These are phyloP conservation scores for Noctua pronuba DNA, from an alignment of 2,888 invertebrate species.

Conservation along the genomic window DNA sequence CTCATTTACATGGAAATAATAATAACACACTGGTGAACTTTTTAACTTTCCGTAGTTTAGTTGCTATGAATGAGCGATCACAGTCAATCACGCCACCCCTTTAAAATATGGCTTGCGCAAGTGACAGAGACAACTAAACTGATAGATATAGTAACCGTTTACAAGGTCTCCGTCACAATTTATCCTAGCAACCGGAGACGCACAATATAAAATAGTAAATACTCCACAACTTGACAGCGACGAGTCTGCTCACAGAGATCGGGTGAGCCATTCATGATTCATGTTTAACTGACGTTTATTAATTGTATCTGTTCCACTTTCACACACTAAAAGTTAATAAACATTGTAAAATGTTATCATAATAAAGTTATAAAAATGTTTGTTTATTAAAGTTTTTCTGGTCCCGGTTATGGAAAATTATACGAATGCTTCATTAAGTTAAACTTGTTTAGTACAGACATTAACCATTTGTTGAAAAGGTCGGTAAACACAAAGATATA, in stretches of 20 bases:
- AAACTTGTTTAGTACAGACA: not conserved
- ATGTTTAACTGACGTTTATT: constrained; percentile 2
- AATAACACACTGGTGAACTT: not conserved
- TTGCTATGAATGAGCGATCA: not conserved
- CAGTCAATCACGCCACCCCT: not conserved
- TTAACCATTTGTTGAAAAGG: constrained; percentile 10
- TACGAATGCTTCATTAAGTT: not conserved
- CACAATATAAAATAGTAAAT: not conserved
- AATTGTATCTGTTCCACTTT: constrained; percentile 29
- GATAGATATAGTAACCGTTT: not conserved
- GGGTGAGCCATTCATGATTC: not conserved
- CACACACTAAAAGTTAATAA: constrained; percentile 8
- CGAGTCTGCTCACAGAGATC: not conserved
- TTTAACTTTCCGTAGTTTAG: not conserved
- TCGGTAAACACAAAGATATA: not conserved
- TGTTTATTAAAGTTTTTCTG: constrained; percentile 13
- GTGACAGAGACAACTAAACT: not conserved
- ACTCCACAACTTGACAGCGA: not conserved
- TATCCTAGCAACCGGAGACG: not conserved
- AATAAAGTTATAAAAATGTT: constrained; percentile 8
- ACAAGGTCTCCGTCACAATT: not conserved
- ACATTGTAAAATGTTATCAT: constrained; percentile 10
- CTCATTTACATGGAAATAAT: not conserved
- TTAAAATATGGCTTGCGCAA: too few relatives aligned
- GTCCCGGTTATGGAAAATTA: not conserved